These are phyloP conservation scores for Cactoblastis cactorum DNA, from an alignment of 2,888 invertebrate genomes.

Conservation along the genomic window DNA sequence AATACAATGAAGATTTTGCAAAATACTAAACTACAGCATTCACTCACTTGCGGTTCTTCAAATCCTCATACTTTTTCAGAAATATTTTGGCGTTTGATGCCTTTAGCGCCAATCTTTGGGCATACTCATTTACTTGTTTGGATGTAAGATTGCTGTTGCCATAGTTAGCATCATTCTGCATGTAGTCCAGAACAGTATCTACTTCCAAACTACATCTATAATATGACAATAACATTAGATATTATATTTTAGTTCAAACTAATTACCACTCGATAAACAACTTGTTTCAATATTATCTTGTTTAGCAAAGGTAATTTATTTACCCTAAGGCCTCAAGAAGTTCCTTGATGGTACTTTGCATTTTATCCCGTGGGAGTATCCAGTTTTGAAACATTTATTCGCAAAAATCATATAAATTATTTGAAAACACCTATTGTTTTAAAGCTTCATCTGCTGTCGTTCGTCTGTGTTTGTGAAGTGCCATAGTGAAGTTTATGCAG, in stretches of 20 bases:
- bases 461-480: slow-evolving; percentile 21
- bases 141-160: slow-evolving; percentile 74
- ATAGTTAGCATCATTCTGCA: slow-evolving; percentile 80
- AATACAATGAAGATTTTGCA: not conserved
- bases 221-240: slow-evolving; percentile 38
- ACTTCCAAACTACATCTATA: slow-evolving; percentile 81
- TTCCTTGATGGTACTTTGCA: slow-evolving; percentile 76
- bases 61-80: slow-evolving; percentile 86
- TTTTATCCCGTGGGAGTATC: slow-evolving; percentile 58
- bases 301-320: slow-evolving; percentile 17
- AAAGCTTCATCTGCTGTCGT: slow-evolving; percentile 38
- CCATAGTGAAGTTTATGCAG: too few relatives aligned
- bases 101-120: slow-evolving; percentile 82
- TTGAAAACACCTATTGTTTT: slow-evolving; percentile 26
- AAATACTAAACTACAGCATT: too few relatives aligned
- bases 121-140: slow-evolving; percentile 79
- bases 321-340: slow-evolving; percentile 80
- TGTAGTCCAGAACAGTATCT: slow-evolving; percentile 81
- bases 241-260: slow-evolving; percentile 8
- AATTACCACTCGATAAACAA: not conserved
- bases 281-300: not conserved
- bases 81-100: slow-evolving; percentile 83
- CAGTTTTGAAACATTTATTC: slow-evolving; percentile 62
- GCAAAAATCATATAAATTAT: slow-evolving; percentile 30
- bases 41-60: slow-evolving; percentile 85